These are phyloP conservation scores for Agapornis canus DNA, from an alignment of 2,797 vertebrate species.

Conservation along the genomic window DNA sequence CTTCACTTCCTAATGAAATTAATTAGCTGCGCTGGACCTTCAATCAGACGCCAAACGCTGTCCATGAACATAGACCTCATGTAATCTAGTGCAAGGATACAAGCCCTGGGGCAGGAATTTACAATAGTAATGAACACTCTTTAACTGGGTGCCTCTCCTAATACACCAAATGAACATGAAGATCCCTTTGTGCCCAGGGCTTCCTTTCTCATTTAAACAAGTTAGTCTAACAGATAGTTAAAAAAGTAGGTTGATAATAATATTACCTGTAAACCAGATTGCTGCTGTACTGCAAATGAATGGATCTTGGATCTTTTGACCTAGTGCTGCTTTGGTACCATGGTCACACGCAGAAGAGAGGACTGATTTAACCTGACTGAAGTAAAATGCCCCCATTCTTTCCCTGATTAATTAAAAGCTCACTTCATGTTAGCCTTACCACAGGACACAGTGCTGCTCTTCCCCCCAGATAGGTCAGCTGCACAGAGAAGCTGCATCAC, in stretches of 20 bases:
- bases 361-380: slow-evolving; percentile 46
- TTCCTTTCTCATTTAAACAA: slow-evolving; percentile 87
- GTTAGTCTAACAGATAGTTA: slow-evolving; percentile 88
- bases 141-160: slow-evolving; percentile 98
- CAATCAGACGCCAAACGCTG: slow-evolving; percentile 98
- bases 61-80: slow-evolving; percentile 98
- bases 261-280: slow-evolving; percentile 80
- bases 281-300: slow-evolving; percentile 79
- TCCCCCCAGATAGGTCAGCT: not conserved
- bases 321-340: not conserved
- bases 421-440: slow-evolving; percentile 51
- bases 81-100: slow-evolving; percentile 93
- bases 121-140: slow-evolving; percentile 99
- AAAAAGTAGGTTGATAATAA: slow-evolving; percentile 84
- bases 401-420: slow-evolving; percentile 61
- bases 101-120: slow-evolving; percentile 96
- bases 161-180: slow-evolving; percentile 96
- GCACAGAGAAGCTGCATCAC: slow-evolving; percentile 58
- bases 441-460: slow-evolving; percentile 29
- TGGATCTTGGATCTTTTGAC: slow-evolving; percentile 40
- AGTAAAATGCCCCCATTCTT: slow-evolving; percentile 13
- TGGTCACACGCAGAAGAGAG: not conserved
- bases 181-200: slow-evolving; percentile 93
- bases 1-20: slow-evolving; percentile 99
- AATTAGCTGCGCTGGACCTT: slow-evolving; percentile 99